These are phyloP conservation scores for Siniperca knerii DNA, from an alignment of 2,113 vertebrate species.

Conservation along the genomic window DNA sequence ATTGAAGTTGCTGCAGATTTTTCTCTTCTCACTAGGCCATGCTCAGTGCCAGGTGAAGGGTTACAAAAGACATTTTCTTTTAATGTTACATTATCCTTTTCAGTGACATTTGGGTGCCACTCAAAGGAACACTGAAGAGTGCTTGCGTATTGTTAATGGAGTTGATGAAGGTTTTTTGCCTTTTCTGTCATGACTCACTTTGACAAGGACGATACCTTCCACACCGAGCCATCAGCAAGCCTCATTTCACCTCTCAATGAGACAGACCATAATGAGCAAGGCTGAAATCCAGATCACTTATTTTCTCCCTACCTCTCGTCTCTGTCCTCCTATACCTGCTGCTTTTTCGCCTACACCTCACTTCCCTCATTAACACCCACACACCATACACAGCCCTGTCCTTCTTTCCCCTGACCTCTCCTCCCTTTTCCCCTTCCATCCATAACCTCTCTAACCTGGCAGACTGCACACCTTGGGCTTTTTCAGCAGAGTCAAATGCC, in stretches of 20 bases:
- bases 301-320: slow-evolving; percentile 70
- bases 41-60: slow-evolving; percentile 11
- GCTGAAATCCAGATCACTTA: slow-evolving; percentile 69
- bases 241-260: slow-evolving; percentile 90
- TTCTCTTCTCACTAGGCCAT: not conserved
- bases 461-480: slow-evolving; percentile 93
- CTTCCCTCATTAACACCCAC: slow-evolving; percentile 57
- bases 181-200: slow-evolving; percentile 64
- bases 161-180: slow-evolving; percentile 59
- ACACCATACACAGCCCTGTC: slow-evolving; percentile 13
- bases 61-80: slow-evolving; percentile 53
- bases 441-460: slow-evolving; percentile 83
- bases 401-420: not conserved
- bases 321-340: slow-evolving; percentile 11
- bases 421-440: slow-evolving; percentile 71
- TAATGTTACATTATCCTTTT: slow-evolving; percentile 57
- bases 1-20: not conserved
- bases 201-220: slow-evolving; percentile 65
- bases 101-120: slow-evolving; percentile 55
- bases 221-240: slow-evolving; percentile 82
- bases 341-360: slow-evolving; percentile 40
- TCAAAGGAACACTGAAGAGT: slow-evolving; percentile 46
- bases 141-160: slow-evolving; percentile 57
- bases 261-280: slow-evolving; percentile 88
- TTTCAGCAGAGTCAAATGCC: slow-evolving; percentile 99